Base-by-base conservation (phyloP, 2,113 vertebrate genomes). In the Athene noctua region DNA sequence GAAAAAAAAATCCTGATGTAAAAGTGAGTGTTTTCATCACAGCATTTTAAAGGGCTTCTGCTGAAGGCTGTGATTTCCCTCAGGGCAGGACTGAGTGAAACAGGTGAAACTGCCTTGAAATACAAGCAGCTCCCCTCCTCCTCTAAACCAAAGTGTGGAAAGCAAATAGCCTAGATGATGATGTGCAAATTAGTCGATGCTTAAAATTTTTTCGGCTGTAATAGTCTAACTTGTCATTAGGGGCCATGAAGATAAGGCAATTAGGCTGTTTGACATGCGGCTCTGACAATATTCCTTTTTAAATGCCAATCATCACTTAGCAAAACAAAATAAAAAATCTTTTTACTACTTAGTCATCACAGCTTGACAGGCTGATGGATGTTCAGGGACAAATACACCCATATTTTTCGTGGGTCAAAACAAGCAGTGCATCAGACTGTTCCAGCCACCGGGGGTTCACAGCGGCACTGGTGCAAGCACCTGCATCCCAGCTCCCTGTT, bases 231-330 rank as follows among this genome's bases (percentile, higher is more conserved):
- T 77, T 77, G 79, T 90, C 86, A 70, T 92, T 70, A 91, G 68
- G 54, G 82, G 77, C 61, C 42, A 74, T 3, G 2, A 22, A 74
- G 83, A 71, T 68, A 36, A 78, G 77, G 67, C 55, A 92, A n/a
- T 91, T 70, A 58, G 68, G 72, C 57, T 72, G 66, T 55, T 36
- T 92, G 94, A 90, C 59, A 34, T 8, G n/a, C 0, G 6, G 38
- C n/a, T 95, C 66, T 89, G 77, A 89, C 88, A 94, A 83, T 32
- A 30, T 79, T 80, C 57, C 61, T 80, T 89, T 86, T 84, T 27
- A 70, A 92, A 71, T 23, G n/a, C 55, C 91, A 92, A 10, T 94
- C 80, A 44, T 44, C 52, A 78, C 88, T 81, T 57, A 83, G 84
- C 29, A 86, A 91, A 95, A 86, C 44, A 74, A 82, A 93, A 78